A percentile compares a stretch with the other conserved stretches of the same genome.
phyloP scores from a whole-genome alignment of 2,888 invertebrate genomes.

The Agonum fuliginosum region DNA sequence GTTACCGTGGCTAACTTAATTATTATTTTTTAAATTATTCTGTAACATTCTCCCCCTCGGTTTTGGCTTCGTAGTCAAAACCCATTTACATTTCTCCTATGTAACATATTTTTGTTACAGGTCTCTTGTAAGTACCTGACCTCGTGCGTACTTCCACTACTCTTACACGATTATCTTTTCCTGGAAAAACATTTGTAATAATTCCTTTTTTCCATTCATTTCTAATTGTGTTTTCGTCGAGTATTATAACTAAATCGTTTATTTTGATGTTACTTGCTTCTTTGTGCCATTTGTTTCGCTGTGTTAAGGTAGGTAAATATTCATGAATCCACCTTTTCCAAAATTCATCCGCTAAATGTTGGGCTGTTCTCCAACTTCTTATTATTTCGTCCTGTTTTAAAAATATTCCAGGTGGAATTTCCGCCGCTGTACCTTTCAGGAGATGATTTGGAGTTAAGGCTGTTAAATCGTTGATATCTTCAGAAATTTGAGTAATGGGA shows the following conservation, averaged over 20 bases:
- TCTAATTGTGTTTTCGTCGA: background rate
- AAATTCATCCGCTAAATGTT: background rate
- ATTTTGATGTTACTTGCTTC: background rate
- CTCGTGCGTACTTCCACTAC: background rate
- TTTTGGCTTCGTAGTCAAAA: background rate
- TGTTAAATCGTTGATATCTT: background rate
- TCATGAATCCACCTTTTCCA: background rate
- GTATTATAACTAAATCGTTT: background rate
- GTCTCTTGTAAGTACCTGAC: background rate
- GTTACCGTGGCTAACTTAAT: too few relatives aligned
- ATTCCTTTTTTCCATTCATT: background rate
- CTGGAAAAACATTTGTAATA: background rate
- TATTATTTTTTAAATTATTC: too few relatives aligned
- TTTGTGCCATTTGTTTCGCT: background rate
- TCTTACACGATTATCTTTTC: background rate
- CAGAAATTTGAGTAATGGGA: background rate
- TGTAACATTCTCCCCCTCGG: background rate
- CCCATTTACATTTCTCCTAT: background rate
- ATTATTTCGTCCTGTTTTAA: background rate
- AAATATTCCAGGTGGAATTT: background rate
- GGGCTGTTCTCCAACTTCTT: background rate
- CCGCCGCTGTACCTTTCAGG: background rate
- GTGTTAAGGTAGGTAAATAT: background rate
- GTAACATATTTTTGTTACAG: background rate
- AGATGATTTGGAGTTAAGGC: background rate